Percentiles rank a stretch among this genome's conserved stretches.
Evolutionary conservation across 2,797 vertebrate genomes (phyloP).

Genomic region (Choloepus didactylus): DNA sequence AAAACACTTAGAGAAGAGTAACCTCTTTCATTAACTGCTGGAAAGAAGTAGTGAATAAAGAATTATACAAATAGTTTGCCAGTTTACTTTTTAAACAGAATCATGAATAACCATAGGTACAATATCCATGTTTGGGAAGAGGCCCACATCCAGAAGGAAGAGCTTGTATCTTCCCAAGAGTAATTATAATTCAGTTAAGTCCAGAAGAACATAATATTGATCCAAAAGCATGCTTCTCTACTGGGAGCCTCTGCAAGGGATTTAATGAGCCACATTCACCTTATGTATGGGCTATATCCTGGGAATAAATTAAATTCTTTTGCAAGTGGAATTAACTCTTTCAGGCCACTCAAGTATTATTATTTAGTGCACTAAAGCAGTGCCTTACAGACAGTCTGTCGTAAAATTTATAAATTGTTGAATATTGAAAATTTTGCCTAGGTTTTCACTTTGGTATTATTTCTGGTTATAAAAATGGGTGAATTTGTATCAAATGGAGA

Average conservation of each 20-base stretch:
- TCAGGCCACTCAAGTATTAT: slow-evolving; percentile 31
- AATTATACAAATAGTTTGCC: not conserved
- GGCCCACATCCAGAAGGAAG: slow-evolving; percentile 36
- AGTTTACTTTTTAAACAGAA: not conserved
- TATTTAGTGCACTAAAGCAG: slow-evolving; percentile 25
- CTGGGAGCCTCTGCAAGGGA: slow-evolving; percentile 15
- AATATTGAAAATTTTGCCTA: slow-evolving; percentile 53
- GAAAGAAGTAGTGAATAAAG: slow-evolving; percentile 27
- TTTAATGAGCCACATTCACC: slow-evolving; percentile 67
- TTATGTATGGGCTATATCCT: not conserved
- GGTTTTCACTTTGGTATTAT: slow-evolving; percentile 48
- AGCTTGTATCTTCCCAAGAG: slow-evolving; percentile 41
- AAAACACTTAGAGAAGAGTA: slow-evolving; percentile 61
- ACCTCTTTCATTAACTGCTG: slow-evolving; percentile 64
- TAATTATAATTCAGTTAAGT: slow-evolving; percentile 46
- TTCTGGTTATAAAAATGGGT: slow-evolving; percentile 39
- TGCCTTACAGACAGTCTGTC: not conserved
- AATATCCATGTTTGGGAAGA: slow-evolving; percentile 36
- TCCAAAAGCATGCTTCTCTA: slow-evolving; percentile 45
- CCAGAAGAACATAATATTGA: slow-evolving; percentile 65
- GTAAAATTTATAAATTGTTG: slow-evolving; percentile 58
- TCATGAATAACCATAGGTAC: not conserved
- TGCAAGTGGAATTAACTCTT: slow-evolving; percentile 74
- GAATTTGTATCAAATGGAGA: not conserved
- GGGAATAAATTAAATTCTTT: slow-evolving; percentile 73